These are phyloP conservation scores for Chironomus tentans DNA, from an alignment of 2,888 invertebrate genomes.

Conservation along the genomic window DNA sequence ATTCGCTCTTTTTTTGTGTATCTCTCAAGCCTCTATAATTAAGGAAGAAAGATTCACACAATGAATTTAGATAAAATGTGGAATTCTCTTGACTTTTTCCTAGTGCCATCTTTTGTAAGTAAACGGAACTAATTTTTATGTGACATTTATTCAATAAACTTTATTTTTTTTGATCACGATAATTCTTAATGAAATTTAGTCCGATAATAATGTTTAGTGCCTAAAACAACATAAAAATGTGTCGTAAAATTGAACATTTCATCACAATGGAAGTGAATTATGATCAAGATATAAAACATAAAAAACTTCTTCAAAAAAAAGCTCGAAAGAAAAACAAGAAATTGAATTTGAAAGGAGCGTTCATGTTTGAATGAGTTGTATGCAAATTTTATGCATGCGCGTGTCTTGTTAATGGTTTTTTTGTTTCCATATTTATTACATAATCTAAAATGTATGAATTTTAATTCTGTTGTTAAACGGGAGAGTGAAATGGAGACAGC, in stretches of 20 bases:
- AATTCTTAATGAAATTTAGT: background rate
- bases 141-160: background rate
- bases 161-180: background rate
- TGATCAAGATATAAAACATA: background rate
- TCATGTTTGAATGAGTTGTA: background rate
- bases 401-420: constrained; percentile 11
- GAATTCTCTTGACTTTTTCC: background rate
- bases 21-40: background rate
- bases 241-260: background rate
- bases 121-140: background rate
- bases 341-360: background rate
- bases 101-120: background rate
- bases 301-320: background rate
- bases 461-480: background rate
- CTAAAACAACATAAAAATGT: background rate
- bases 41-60: background rate
- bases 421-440: background rate
- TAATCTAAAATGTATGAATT: background rate
- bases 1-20: background rate
- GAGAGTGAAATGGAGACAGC: too few relatives aligned
- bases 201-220: background rate
- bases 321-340: background rate
- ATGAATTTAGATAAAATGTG: background rate
- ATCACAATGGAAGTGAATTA: background rate
- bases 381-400: constrained; percentile 10